Evolutionary conservation across 53 echinoderm and acorn worm species (phyloP), one percentile per base, ranked within the genome.

Genomic region (Henricia sp.): DNA sequence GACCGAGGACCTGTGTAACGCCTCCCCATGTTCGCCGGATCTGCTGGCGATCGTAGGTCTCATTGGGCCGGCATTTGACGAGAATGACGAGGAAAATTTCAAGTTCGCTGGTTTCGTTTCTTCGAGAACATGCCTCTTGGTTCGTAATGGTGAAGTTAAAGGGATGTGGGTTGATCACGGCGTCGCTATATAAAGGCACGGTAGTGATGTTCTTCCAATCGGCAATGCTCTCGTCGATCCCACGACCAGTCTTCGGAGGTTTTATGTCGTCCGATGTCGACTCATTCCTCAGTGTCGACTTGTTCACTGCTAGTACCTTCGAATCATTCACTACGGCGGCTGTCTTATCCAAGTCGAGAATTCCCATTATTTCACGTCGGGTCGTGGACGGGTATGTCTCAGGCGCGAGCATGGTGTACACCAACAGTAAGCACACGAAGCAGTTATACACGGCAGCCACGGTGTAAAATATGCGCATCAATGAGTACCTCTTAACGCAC

Each of bases 1-100:
- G 70, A 8, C 72, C 85, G 34, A 48, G 55, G 30, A 84, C 71
- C 34, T 19, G 29, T 13, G 23, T 72, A 4, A 59, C 71, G 35
- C 85, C 85, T 54, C 85, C 85, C 85, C 85, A 84, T 2, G 80
- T 80, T 40, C 23, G 80, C 36, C 62, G 42, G 21, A 80, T 63
- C 63, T 80, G 80, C 36, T 84, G 32, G 12, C 85, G 38, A 35
- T 84, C 71, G 21, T 72, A 56, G 1, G 59, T 84, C 71, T 84
- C 85, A 14, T 70, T 59, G 28, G 56, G 85, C 24, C 71, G 70
- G 21, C 59, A 71, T 41, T 71, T 71, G 20, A 84, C 85, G 28
- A 84, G 85, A 25, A 84, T 84, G 37, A 84, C 72, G n/a, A 84
- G 85, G 38, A 70, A 84, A 0, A 84, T 4, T 1, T 72, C 36